These are phyloP conservation scores for Phylloscopus trochiloides DNA, from an alignment of 2,113 vertebrate genomes.

Conservation along the genomic window DNA sequence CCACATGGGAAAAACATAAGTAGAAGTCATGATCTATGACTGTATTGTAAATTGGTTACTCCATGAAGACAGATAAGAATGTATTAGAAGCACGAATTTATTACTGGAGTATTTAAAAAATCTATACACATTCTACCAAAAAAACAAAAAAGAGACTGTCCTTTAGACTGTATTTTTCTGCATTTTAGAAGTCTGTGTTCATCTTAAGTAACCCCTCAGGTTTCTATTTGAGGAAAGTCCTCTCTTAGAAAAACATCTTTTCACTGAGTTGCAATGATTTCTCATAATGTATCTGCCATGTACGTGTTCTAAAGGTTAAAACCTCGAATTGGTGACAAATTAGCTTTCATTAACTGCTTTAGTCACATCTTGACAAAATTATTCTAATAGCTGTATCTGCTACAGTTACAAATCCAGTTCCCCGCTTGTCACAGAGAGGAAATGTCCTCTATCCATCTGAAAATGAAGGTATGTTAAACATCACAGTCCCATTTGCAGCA, in stretches of 20 bases:
- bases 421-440: neutral
- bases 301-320: slow-evolving; percentile 8
- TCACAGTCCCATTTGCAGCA: neutral
- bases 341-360: slow-evolving; percentile 46
- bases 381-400: neutral
- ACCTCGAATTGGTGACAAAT: neutral
- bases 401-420: neutral
- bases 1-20: neutral
- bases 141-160: neutral
- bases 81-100: neutral
- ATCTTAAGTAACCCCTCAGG: neutral
- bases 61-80: neutral
- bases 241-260: neutral
- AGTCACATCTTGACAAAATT: slow-evolving; percentile 19
- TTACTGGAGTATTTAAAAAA: neutral
- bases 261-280: neutral
- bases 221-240: neutral
- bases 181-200: neutral
- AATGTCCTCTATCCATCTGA: neutral
- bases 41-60: neutral
- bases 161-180: neutral
- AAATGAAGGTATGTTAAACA: neutral
- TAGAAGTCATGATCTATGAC: neutral
- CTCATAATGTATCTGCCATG: neutral
- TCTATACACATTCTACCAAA: neutral